phyloP scores from a whole-genome alignment of 2,888 invertebrate species.

The Polydesmus complanatus region DNA sequence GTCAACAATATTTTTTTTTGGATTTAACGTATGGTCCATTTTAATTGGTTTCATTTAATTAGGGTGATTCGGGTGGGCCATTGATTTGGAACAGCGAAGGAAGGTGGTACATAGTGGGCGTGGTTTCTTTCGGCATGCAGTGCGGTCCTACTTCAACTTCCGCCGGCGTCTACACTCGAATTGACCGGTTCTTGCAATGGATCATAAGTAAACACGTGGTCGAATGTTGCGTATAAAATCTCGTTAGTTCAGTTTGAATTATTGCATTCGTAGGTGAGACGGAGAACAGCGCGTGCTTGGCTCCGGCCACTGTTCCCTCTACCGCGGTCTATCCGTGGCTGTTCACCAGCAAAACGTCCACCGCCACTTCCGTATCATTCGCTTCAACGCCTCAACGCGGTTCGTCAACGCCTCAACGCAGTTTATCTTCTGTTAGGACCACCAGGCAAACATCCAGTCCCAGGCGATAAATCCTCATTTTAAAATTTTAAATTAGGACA shows the following conservation, averaged over 20 bases:
- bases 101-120: constrained; percentile 10
- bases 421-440: too few relatives aligned
- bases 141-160: constrained; percentile 8
- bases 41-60: too few relatives aligned
- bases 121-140: constrained; percentile 13
- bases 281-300: constrained; percentile 9
- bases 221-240: too few relatives aligned
- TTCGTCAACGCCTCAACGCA: too few relatives aligned
- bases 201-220: too few relatives aligned
- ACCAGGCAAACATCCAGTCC: too few relatives aligned
- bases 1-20: too few relatives aligned
- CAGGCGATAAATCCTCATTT: too few relatives aligned
- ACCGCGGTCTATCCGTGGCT: constrained; percentile 10
- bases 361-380: neutral
- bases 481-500: too few relatives aligned
- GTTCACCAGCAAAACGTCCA: neutral
- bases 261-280: too few relatives aligned
- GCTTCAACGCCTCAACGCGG: neutral
- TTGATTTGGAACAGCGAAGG: constrained; percentile 11
- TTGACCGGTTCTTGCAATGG: constrained; percentile 8
- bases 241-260: too few relatives aligned
- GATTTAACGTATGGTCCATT: too few relatives aligned
- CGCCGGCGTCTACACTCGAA: constrained; percentile 10
- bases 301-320: constrained; percentile 1
- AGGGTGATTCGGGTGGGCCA: constrained; percentile 14